Percentiles rank a stretch among this genome's conserved stretches.
Evolutionary conservation across 2,888 invertebrate genomes (phyloP).

Genomic region (Conchocele bisecta): DNA sequence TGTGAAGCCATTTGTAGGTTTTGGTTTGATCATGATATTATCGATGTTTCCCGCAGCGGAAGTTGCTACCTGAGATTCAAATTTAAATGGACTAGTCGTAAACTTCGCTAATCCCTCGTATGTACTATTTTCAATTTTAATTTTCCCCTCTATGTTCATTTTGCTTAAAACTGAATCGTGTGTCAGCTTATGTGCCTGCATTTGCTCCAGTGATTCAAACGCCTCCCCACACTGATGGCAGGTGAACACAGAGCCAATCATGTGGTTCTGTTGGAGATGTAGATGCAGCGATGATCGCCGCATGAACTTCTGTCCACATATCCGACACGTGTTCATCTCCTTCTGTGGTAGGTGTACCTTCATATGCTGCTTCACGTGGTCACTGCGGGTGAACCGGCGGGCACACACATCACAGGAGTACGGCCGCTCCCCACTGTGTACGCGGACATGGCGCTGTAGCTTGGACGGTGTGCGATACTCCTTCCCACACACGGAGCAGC

Average conservation of each 20-base stretch:
- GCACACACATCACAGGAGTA: slow-evolving; percentile 73
- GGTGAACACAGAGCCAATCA: slow-evolving; percentile 64
- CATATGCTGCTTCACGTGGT: slow-evolving; percentile 75
- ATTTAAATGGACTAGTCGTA: slow-evolving; percentile 61
- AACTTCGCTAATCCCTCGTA: slow-evolving; percentile 68
- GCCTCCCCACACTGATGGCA: slow-evolving; percentile 73
- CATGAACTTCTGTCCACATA: slow-evolving; percentile 71
- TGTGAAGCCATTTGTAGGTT: neutral
- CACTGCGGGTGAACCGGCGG: slow-evolving; percentile 71
- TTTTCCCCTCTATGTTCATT: slow-evolving; percentile 44
- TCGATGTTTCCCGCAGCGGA: neutral
- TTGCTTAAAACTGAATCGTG: slow-evolving; percentile 60
- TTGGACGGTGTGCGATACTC: slow-evolving; percentile 73
- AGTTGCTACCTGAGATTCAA: neutral
- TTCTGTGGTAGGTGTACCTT: slow-evolving; percentile 70
- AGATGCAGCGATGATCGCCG: slow-evolving; percentile 64
- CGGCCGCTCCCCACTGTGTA: slow-evolving; percentile 73
- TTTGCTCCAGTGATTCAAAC: slow-evolving; percentile 67
- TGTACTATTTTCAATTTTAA: slow-evolving; percentile 12
- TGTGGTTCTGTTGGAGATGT: slow-evolving; percentile 67
- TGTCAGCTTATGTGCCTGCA: slow-evolving; percentile 66
- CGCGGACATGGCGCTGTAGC: slow-evolving; percentile 73
- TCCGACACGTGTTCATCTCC: slow-evolving; percentile 67
- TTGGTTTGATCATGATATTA: neutral
- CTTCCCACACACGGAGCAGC: slow-evolving; percentile 72